Conservation (phyloP, 2,113 vertebrate genomes). For the Enhydra lutris region DNA sequence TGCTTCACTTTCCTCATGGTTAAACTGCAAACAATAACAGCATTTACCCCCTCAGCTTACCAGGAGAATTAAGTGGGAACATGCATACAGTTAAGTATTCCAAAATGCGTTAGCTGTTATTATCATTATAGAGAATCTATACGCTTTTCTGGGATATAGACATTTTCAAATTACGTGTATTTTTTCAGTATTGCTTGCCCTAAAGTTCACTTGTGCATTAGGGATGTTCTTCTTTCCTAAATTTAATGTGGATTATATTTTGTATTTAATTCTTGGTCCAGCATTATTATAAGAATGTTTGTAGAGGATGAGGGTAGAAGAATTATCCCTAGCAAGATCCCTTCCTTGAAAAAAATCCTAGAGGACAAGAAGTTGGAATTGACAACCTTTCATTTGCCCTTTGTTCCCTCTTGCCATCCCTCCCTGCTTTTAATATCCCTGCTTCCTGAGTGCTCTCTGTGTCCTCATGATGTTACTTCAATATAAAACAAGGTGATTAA, state of each 20-base stretch:
- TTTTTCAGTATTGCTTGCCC: not conserved
- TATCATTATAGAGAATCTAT: not conserved
- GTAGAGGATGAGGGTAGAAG: not conserved
- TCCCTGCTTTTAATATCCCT: not conserved
- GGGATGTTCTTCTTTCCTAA: not conserved
- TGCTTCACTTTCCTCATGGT: not conserved
- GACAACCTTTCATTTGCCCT: not conserved
- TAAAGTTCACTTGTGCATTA: conserved; percentile 3
- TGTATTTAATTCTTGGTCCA: not conserved
- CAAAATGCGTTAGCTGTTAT: not conserved
- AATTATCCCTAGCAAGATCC: not conserved
- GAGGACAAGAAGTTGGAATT: not conserved
- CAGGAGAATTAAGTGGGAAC: not conserved
- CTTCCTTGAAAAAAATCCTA: not conserved
- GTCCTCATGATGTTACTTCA: not conserved
- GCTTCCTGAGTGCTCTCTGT: not conserved
- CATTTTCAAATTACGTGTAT: not conserved
- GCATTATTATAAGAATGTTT: not conserved
- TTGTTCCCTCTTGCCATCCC: not conserved
- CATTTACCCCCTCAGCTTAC: not conserved
- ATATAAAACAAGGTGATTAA: not conserved
- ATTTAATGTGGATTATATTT: not conserved
- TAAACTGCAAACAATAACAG: not conserved
- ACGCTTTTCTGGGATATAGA: not conserved
- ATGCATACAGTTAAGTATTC: not conserved